phyloP scores from a whole-genome alignment of 2,797 vertebrate genomes.

The Spinus olivaceus region DNA sequence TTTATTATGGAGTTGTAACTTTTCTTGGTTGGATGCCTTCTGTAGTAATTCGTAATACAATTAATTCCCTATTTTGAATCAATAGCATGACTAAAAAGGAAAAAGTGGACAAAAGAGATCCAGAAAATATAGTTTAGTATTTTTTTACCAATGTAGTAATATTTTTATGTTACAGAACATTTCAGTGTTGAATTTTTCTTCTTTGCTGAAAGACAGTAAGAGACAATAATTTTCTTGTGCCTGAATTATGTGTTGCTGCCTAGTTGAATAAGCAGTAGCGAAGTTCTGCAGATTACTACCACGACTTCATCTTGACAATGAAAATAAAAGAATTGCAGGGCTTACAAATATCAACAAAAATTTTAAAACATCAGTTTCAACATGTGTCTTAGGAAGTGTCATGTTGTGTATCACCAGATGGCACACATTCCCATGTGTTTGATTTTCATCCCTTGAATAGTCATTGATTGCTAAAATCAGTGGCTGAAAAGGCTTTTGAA shows the following conservation, averaged over 20 bases:
- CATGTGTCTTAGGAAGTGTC: neutral
- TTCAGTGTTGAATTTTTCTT: neutral
- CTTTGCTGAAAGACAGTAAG: neutral
- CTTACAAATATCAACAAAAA: neutral
- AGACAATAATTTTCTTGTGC: neutral
- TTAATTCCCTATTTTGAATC: neutral
- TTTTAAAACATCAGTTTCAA: neutral
- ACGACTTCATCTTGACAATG: neutral
- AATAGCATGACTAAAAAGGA: neutral
- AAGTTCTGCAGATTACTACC: neutral
- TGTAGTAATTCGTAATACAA: neutral
- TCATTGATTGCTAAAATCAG: neutral
- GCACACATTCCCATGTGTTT: neutral
- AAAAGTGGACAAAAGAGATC: neutral
- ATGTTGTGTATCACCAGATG: neutral
- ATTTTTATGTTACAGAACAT: neutral
- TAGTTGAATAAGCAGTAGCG: neutral
- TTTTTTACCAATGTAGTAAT: neutral
- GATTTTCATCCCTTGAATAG: neutral
- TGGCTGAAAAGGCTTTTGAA: neutral
- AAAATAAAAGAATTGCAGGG: neutral
- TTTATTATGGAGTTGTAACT: neutral
- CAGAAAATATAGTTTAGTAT: neutral
- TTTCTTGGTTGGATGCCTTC: neutral
- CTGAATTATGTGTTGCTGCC: neutral